Conservation (phyloP, 2,113 vertebrate species). For the Redunca redunca region DNA sequence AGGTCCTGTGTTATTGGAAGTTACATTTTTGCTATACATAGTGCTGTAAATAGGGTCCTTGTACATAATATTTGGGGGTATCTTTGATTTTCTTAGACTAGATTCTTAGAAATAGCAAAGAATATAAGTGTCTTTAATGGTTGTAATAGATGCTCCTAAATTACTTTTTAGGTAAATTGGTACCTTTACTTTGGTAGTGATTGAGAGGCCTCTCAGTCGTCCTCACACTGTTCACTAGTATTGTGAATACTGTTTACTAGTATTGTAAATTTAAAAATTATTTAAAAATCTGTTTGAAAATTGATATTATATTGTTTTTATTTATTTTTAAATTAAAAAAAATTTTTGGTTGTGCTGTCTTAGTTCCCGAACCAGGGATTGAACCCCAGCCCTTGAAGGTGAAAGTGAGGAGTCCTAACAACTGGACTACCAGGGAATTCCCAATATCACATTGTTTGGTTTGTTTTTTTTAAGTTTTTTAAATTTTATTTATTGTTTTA, state of each 20-base stretch:
- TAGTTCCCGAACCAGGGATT: neutral
- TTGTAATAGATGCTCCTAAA: neutral
- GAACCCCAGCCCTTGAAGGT: neutral
- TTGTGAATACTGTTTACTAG: neutral
- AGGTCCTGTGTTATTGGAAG: neutral
- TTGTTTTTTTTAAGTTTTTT: neutral
- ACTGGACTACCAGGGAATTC: neutral
- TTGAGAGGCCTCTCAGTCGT: neutral
- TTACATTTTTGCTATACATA: neutral
- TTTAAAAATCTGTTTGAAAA: neutral
- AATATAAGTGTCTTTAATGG: neutral
- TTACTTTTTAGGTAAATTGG: neutral
- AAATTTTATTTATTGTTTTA: neutral
- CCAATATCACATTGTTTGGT: neutral
- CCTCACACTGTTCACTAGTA: neutral
- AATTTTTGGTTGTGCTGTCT: neutral
- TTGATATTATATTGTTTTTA: neutral
- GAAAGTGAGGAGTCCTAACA: neutral
- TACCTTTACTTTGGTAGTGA: neutral
- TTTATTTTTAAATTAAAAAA: neutral
- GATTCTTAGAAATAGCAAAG: neutral
- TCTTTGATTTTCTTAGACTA: constrained; percentile 6
- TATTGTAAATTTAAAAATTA: neutral
- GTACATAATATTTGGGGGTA: neutral
- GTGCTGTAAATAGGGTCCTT: neutral